Evolutionary conservation across 2,113 vertebrate species (phyloP).

Genomic region (Gulo gulo): DNA sequence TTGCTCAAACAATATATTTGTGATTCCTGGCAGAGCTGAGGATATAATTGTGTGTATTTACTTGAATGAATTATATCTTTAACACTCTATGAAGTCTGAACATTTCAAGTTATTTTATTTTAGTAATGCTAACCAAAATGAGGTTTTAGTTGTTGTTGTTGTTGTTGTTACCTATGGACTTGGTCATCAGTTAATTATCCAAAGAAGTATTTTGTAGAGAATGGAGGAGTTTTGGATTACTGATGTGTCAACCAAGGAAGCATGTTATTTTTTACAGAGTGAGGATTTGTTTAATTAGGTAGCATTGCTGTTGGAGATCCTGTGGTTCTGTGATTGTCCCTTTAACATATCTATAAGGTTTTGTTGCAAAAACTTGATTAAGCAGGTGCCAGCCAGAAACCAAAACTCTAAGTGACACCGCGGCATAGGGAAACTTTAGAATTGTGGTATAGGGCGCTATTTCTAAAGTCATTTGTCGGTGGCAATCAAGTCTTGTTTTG

Average conservation of each 20-base stretch:
- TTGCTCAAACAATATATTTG: constrained; percentile 17
- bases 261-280: neutral
- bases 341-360: neutral
- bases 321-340: neutral
- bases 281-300: constrained; percentile 5
- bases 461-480: neutral
- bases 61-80: neutral
- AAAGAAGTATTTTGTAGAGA: neutral
- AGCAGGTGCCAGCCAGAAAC: neutral
- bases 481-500: neutral
- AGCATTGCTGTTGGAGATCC: neutral
- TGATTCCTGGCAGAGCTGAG: neutral
- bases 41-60: constrained; percentile 33
- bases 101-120: constrained; percentile 33
- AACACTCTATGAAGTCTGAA: neutral
- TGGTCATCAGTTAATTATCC: constrained; percentile 37
- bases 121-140: neutral
- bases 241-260: neutral
- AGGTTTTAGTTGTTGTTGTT: neutral
- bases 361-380: neutral
- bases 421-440: neutral
- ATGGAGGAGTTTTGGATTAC: constrained; percentile 25
- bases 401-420: neutral
- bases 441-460: neutral
- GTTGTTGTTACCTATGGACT: neutral